Conservation (phyloP, 2,888 invertebrate species). For the Eugnorisma glareosa region DNA sequence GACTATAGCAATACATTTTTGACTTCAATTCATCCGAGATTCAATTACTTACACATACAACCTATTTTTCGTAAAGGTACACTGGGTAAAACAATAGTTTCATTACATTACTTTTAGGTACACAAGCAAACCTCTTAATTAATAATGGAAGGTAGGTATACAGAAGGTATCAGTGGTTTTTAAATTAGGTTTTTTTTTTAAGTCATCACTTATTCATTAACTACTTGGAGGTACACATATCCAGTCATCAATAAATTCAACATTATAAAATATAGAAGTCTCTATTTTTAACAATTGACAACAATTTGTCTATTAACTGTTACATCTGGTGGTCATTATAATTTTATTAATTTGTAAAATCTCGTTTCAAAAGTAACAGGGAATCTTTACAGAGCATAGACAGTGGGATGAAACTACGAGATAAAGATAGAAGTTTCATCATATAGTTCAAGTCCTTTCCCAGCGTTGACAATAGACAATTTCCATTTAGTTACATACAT, state of each 20-base stretch:
- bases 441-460: constrained; percentile 14
- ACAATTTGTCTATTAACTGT: constrained; percentile 75
- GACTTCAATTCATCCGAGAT: constrained; percentile 54
- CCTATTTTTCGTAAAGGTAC: constrained; percentile 25
- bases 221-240: constrained; percentile 66
- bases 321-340: constrained; percentile 73
- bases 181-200: constrained; percentile 35
- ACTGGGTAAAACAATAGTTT: constrained; percentile 45
- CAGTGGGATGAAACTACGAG: neutral
- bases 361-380: constrained; percentile 58
- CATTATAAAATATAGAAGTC: constrained; percentile 76
- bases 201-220: constrained; percentile 37
- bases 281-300: constrained; percentile 83
- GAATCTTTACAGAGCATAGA: constrained; percentile 13
- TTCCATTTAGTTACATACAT: constrained; percentile 40
- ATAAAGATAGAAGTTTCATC: constrained; percentile 5
- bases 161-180: constrained; percentile 56
- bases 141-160: constrained; percentile 51
- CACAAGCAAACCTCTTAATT: constrained; percentile 35
- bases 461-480: constrained; percentile 51
- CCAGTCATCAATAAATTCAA: constrained; percentile 71
- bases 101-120: constrained; percentile 32
- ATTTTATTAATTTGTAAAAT: constrained; percentile 45
- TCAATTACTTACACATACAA: constrained; percentile 51
- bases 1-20: constrained; percentile 28